Conservation (phyloP, 2,888 invertebrate genomes). For the Drosophila rubida region DNA sequence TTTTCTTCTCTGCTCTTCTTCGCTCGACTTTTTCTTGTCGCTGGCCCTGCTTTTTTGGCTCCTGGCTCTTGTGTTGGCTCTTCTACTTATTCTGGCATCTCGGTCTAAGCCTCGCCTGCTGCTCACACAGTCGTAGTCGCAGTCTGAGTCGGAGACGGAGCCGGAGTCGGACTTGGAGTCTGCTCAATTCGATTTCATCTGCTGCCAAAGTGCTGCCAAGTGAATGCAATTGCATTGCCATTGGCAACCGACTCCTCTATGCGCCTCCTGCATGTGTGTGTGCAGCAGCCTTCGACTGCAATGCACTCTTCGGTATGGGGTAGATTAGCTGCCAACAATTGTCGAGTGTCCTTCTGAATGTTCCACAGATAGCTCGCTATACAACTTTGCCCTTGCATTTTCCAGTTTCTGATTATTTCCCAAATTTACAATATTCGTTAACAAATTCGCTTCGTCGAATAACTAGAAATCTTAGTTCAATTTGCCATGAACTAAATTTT, state of each 20-base stretch:
- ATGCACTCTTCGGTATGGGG: not conserved
- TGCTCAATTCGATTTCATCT: constrained; percentile 74
- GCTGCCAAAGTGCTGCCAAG: constrained; percentile 70
- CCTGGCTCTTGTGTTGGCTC: constrained; percentile 26
- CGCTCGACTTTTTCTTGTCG: not conserved
- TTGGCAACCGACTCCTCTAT: constrained; percentile 38
- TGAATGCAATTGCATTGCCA: constrained; percentile 73
- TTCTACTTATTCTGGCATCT: constrained; percentile 40
- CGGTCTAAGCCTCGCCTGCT: constrained; percentile 14
- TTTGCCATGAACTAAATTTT: too few species aligned
- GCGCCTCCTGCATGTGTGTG: not conserved
- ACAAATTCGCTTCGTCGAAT: too few species aligned
- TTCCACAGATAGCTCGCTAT: too few species aligned
- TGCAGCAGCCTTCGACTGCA: too few species aligned
- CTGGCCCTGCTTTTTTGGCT: constrained; percentile 6
- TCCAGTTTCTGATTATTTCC: too few species aligned
- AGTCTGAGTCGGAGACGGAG: constrained; percentile 8
- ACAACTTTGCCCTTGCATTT: too few species aligned
- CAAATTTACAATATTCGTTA: too few species aligned
- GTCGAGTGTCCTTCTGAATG: too few species aligned
- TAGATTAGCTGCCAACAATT: too few species aligned
- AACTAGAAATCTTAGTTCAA: too few species aligned
- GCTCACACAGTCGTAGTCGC: too few species aligned
- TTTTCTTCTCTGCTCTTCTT: not conserved
- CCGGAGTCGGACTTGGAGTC: constrained; percentile 9